Evolutionary conservation across 1,140 invertebrate genomes (phyloP).

Genomic region (Camponotus pennsylvanicus): DNA sequence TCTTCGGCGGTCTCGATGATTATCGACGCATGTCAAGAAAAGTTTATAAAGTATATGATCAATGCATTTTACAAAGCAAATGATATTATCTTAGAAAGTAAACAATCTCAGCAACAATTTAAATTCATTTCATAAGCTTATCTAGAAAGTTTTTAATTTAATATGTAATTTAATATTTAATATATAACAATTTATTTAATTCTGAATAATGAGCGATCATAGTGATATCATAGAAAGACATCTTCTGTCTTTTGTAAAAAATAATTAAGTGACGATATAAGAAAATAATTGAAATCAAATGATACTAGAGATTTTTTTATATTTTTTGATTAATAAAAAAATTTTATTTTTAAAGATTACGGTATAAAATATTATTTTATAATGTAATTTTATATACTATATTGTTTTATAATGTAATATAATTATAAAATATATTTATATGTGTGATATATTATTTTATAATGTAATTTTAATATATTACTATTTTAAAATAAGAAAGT

Average conservation of each 20-base stretch:
- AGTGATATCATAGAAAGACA: neutral
- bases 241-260: neutral
- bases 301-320: no score
- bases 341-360: neutral
- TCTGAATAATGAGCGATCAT: neutral
- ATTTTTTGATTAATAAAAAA: neutral
- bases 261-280: neutral
- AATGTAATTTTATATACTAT: no score
- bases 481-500: neutral
- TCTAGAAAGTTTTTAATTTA: neutral
- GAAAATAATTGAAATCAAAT: no score
- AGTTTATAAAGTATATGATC: neutral
- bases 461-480: neutral
- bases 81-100: neutral
- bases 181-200: neutral
- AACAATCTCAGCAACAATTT: neutral
- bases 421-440: no score
- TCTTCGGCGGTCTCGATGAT: conserved; percentile 28
- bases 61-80: neutral
- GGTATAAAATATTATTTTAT: neutral
- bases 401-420: no score
- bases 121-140: neutral
- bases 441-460: neutral
- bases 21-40: conserved; percentile 12
- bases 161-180: no score